Base-by-base conservation (phyloP, 2,797 vertebrate genomes). In the Acanthiza pusilla region DNA sequence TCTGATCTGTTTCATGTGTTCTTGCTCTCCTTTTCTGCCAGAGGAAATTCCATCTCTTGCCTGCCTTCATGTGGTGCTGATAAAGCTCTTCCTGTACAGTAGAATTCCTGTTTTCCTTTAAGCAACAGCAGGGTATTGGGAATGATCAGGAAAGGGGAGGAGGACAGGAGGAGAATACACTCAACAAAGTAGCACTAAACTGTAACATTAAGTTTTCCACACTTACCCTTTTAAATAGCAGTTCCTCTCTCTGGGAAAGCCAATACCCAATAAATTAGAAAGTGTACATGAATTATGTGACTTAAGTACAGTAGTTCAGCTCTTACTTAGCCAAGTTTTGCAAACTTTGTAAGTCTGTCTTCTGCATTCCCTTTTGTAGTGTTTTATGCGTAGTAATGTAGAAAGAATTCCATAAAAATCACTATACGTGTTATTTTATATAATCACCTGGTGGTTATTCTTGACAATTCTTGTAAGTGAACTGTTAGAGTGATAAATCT, bases 11-110 rank as follows among this genome's bases (percentile, higher is more conserved):
- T 98, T 98, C 85, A 97, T 97, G 97, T 97, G 97, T 98, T 97
- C 97, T 96, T 98, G 85, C 96, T 97, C 97, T 97, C 96, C 40
- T 93, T 97, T 97, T 99, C 98, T 98, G 98, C 98, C 98, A 98
- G 97, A 99, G 99, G 99, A 99, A 99, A 99, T 99, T 99, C 99
- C 99, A 98, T 98, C 98, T 98, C 98, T 98, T 98, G 98, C 97
- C 98, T 99, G 98, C 98, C 98, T 99, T 99, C 98, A 98, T 99
- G 99, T 98, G 98, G 98, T 98, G 98, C 99, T 99, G 99, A 99
- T 99, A 99, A 99, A 99, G 98, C 98, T 98, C 98, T 99, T 99
- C 99, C 99, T 99, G 99, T 99, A 99, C 99, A 99, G 98, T 98
- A 98, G 98, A 99, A 99, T 98, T 99, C 98, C 99, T 98, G 98